Evolutionary conservation across 2,797 vertebrate species (phyloP).

Genomic region (Coregonus ussuriensis): DNA sequence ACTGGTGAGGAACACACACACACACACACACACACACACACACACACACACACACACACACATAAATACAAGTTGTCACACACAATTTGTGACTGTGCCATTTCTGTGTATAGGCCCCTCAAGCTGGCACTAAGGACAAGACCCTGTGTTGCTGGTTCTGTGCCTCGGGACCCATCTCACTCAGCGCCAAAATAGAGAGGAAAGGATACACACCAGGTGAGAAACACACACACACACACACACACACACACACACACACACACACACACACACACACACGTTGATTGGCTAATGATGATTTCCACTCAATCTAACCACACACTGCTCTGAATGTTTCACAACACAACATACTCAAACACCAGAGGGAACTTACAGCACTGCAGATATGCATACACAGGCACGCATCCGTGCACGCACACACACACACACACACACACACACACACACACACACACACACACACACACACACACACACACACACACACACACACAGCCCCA

Average conservation of each 20-base stretch:
- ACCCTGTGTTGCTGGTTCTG: conserved; percentile 99
- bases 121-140: conserved; percentile 97
- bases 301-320: too few relatives aligned
- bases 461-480: neutral
- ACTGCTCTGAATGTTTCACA: too few relatives aligned
- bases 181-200: conserved; percentile 98
- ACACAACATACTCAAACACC: too few relatives aligned
- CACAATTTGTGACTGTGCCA: conserved; percentile 6
- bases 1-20: conserved; percentile 81
- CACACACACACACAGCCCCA: neutral
- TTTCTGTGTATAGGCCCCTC: conserved; percentile 83
- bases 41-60: neutral
- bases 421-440: neutral
- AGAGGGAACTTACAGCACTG: too few relatives aligned
- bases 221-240: conserved; percentile 4
- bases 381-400: too few relatives aligned
- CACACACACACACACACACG: conserved; percentile 72
- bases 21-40: neutral
- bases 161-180: conserved; percentile 96
- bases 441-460: neutral
- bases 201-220: conserved; percentile 98
- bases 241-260: conserved; percentile 74
- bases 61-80: neutral
- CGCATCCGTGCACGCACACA: neutral
- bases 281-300: too few relatives aligned